Conservation (phyloP, 2,113 vertebrate species). For the Notarius quadriscutis region DNA sequence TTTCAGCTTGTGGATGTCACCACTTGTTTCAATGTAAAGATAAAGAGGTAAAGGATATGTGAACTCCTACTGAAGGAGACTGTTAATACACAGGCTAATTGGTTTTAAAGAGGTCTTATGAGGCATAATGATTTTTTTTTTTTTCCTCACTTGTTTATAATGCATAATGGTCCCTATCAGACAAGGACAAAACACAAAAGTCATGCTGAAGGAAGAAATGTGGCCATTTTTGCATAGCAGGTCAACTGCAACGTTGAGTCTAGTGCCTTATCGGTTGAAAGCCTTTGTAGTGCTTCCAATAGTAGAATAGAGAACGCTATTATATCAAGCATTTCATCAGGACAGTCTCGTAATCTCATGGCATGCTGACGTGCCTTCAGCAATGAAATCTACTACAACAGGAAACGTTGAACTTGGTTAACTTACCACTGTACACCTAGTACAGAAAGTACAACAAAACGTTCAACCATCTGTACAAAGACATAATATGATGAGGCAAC, state of each 20-base stretch:
- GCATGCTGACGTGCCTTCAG: constrained; percentile 5
- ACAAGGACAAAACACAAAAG: not conserved
- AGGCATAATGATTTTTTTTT: constrained; percentile 18
- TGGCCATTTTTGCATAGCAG: constrained; percentile 52
- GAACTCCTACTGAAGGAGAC: not conserved
- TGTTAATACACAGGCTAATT: not conserved
- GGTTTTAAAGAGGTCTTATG: constrained; percentile 30
- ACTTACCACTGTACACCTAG: constrained; percentile 12
- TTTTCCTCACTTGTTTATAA: constrained; percentile 25
- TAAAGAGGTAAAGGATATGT: constrained; percentile 1
- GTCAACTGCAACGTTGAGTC: constrained; percentile 30
- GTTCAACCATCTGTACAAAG: not conserved
- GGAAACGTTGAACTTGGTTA: not conserved
- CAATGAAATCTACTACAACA: not conserved
- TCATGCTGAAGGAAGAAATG: constrained; percentile 32
- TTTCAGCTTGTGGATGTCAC: constrained; percentile 16
- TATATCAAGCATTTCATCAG: not conserved
- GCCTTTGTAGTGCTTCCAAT: constrained; percentile 13
- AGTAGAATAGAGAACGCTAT: constrained; percentile 19
- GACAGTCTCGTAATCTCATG: not conserved
- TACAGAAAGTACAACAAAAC: constrained; percentile 9
- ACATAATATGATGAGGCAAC: not conserved
- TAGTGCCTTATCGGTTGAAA: constrained; percentile 32
- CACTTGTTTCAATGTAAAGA: constrained; percentile 1
- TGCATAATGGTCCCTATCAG: constrained; percentile 41